phyloP scores from a whole-genome alignment of 2,797 vertebrate genomes.

The Sebastolobus alascanus region DNA sequence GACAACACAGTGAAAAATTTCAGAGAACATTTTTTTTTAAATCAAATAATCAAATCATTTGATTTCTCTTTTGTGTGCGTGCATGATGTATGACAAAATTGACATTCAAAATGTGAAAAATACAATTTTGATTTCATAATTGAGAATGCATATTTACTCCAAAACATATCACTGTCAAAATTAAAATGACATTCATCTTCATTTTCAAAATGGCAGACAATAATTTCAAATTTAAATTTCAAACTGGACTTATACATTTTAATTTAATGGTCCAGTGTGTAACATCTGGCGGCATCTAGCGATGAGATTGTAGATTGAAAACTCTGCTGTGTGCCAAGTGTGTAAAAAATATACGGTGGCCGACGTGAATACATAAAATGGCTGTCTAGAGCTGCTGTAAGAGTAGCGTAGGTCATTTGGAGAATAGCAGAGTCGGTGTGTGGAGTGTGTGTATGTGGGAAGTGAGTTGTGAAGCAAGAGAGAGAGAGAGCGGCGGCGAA shows the following conservation, averaged over 20 bases:
- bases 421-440: too few relatives aligned
- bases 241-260: not conserved
- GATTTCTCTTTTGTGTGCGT: not conserved
- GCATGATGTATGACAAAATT: not conserved
- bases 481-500: too few relatives aligned
- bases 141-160: not conserved
- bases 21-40: not conserved
- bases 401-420: too few relatives aligned
- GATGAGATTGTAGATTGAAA: accelerated
- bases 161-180: not conserved
- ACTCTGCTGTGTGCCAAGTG: accelerated
- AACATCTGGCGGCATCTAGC: too few relatives aligned
- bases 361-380: accelerated
- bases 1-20: not conserved
- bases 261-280: not conserved
- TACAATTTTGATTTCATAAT: not conserved
- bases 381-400: too few relatives aligned
- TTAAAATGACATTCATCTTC: not conserved
- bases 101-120: not conserved
- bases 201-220: not conserved
- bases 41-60: not conserved
- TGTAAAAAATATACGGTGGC: too few relatives aligned
- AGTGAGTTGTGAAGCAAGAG: too few relatives aligned
- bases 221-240: not conserved
- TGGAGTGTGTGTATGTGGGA: too few relatives aligned